Percentiles rank a stretch among this genome's conserved stretches.
These are phyloP conservation scores for Dinocampus coccinellae DNA, from an alignment of 2,888 invertebrate species.

Conservation along the genomic window DNA sequence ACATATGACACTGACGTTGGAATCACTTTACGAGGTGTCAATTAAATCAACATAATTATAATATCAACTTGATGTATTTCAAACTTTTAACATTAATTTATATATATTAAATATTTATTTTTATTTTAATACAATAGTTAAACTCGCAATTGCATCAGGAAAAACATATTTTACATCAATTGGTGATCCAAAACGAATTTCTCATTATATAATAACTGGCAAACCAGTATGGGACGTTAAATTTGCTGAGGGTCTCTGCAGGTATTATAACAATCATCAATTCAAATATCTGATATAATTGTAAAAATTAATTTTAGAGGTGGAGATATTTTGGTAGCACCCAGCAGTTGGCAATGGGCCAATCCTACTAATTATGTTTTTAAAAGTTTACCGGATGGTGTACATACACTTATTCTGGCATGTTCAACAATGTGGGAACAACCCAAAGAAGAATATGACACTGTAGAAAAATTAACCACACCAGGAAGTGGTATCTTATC, in stretches of 20 bases:
- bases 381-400: slow-evolving; percentile 71
- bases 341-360: slow-evolving; percentile 75
- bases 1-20: slow-evolving; percentile 75
- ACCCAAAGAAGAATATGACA: slow-evolving; percentile 43
- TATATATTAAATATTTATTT: background rate
- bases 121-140: slow-evolving; percentile 69
- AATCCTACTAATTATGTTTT: slow-evolving; percentile 75
- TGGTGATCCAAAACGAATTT: slow-evolving; percentile 69
- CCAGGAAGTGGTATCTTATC: slow-evolving; percentile 29
- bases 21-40: slow-evolving; percentile 73
- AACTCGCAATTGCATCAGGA: slow-evolving; percentile 76
- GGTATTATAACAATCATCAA: slow-evolving; percentile 38
- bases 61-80: no score
- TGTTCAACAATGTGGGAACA: slow-evolving; percentile 58
- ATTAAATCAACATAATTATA: background rate
- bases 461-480: slow-evolving; percentile 16
- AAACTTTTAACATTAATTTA: no score
- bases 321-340: slow-evolving; percentile 75
- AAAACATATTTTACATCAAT: slow-evolving; percentile 74
- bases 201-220: slow-evolving; percentile 75
- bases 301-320: slow-evolving; percentile 69
- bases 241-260: slow-evolving; percentile 63
- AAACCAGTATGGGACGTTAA: slow-evolving; percentile 76
- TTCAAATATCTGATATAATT: no score
- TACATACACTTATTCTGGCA: slow-evolving; percentile 69